Evolutionary conservation across 2,113 vertebrate species (phyloP).

Genomic region (Pao palembangensis): DNA sequence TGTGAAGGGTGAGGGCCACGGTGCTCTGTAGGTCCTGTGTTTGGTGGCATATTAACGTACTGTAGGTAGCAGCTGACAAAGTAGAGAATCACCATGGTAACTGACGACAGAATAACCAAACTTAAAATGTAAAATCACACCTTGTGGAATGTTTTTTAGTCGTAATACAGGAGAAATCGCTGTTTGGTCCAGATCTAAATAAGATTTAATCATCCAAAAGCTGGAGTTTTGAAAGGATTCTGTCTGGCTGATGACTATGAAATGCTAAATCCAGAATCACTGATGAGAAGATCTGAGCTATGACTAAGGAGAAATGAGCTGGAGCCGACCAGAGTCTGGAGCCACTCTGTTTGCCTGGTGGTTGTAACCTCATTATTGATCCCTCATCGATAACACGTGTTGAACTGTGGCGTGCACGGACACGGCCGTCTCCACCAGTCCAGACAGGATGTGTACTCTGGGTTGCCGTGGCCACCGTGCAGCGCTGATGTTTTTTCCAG

Average conservation of each 20-base stretch:
- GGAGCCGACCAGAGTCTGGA: conserved; percentile 49
- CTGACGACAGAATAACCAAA: too few relatives aligned
- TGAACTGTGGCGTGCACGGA: conserved; percentile 37
- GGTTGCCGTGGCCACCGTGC: conserved; percentile 47
- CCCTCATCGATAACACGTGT: conserved; percentile 39
- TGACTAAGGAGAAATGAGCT: conserved; percentile 45
- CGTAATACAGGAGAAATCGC: too few relatives aligned
- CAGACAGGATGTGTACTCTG: conserved; percentile 50
- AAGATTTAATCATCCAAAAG: too few relatives aligned
- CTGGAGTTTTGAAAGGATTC: conserved; percentile 5
- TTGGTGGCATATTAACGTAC: too few relatives aligned
- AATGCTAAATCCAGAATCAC: too few relatives aligned
- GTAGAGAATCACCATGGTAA: background rate
- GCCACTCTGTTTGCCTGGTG: too few relatives aligned
- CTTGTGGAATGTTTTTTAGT: too few relatives aligned
- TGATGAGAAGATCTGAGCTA: background rate
- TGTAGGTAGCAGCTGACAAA: background rate
- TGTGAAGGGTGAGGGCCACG: conserved; percentile 23
- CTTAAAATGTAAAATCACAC: too few relatives aligned
- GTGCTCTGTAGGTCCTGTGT: background rate
- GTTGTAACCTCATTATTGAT: too few relatives aligned
- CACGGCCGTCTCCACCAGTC: conserved; percentile 52
- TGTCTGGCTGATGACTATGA: conserved; percentile 45
- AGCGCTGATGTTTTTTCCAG: conserved; percentile 3
- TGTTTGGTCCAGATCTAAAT: too few relatives aligned